Evolutionary conservation across 2,113 vertebrate species (phyloP).

Genomic region (Pseudorasbora parva): DNA sequence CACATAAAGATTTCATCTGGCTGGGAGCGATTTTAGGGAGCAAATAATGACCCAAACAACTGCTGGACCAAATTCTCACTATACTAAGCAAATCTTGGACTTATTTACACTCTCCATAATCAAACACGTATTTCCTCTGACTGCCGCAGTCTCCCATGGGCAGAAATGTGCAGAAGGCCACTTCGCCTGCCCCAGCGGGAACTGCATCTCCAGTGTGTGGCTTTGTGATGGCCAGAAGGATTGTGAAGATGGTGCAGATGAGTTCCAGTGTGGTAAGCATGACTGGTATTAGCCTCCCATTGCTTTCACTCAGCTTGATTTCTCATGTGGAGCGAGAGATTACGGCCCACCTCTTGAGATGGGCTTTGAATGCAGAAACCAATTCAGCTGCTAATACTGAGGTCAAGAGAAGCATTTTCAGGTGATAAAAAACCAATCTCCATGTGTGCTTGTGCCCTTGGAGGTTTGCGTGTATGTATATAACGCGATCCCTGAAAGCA

Average conservation of each 20-base stretch:
- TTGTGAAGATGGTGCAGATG: slow-evolving; percentile 96
- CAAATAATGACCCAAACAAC: slow-evolving; percentile 47
- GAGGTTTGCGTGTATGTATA: neutral
- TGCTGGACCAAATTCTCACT: slow-evolving; percentile 41
- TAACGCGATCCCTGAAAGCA: neutral
- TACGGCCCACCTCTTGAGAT: slow-evolving; percentile 26
- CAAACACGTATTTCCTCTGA: slow-evolving; percentile 40
- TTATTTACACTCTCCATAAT: slow-evolving; percentile 30
- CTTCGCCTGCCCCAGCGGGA: slow-evolving; percentile 96
- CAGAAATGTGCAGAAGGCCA: slow-evolving; percentile 96
- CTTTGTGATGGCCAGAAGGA: slow-evolving; percentile 97
- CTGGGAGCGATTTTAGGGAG: slow-evolving; percentile 37
- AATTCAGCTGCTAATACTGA: slow-evolving; percentile 36
- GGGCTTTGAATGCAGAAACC: slow-evolving; percentile 34
- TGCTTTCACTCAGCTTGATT: slow-evolving; percentile 46
- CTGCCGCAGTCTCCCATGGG: slow-evolving; percentile 87
- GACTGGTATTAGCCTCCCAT: slow-evolving; percentile 35
- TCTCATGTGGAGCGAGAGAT: slow-evolving; percentile 47
- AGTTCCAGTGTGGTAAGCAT: slow-evolving; percentile 91
- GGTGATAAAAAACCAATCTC: slow-evolving; percentile 29
- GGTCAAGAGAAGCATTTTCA: slow-evolving; percentile 31
- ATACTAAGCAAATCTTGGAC: slow-evolving; percentile 32
- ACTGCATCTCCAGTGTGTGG: slow-evolving; percentile 98
- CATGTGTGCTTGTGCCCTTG: neutral
- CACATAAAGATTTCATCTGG: slow-evolving; percentile 23